Evolutionary conservation across 2,797 vertebrate genomes (phyloP).

Genomic region (Tolypeutes matacus): DNA sequence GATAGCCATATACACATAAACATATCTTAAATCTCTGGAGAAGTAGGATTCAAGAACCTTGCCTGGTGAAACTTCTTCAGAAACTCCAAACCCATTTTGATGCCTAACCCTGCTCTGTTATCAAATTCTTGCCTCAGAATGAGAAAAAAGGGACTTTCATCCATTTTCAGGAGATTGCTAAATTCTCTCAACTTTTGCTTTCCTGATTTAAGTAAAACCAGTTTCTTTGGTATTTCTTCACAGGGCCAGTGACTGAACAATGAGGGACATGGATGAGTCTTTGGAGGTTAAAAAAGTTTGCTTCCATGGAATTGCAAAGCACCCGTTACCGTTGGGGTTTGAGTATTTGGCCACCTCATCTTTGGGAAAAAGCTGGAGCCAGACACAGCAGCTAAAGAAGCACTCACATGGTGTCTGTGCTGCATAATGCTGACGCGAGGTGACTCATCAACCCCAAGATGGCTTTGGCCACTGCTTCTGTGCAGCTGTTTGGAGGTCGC

Average conservation of each 20-base stretch:
- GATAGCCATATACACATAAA: background rate
- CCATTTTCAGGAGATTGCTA: background rate
- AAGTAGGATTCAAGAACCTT: background rate
- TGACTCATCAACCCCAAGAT: conserved; percentile 68
- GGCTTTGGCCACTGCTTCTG: conserved; percentile 39
- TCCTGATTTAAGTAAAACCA: background rate
- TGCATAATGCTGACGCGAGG: accelerated
- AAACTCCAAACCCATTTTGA: background rate
- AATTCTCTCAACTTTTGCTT: background rate
- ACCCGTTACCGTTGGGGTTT: background rate
- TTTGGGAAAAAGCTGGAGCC: background rate
- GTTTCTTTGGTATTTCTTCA: background rate
- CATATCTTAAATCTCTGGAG: background rate
- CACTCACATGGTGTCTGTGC: background rate
- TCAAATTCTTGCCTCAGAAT: background rate
- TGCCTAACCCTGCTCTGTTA: background rate
- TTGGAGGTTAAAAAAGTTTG: background rate
- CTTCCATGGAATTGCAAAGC: background rate
- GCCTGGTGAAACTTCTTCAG: background rate
- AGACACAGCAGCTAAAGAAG: background rate
- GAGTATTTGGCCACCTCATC: background rate
- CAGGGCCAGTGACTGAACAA: background rate
- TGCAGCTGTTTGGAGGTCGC: conserved; percentile 66
- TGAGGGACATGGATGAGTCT: background rate
- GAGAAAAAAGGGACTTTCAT: background rate